Conservation (phyloP, 2,113 vertebrate genomes). For the Colaptes auratus region DNA sequence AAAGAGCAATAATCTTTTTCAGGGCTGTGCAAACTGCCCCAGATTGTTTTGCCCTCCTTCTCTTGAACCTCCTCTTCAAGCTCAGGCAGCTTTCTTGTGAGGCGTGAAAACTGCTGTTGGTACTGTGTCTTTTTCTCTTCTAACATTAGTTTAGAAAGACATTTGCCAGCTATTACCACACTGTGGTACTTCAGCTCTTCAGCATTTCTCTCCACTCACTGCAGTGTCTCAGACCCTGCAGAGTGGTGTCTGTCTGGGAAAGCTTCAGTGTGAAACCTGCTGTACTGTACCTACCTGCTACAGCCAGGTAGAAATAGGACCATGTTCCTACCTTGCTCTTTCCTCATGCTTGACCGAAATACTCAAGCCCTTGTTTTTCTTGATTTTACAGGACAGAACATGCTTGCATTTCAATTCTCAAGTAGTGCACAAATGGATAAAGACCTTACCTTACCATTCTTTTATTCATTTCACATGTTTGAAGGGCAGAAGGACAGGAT, state of each 20-base stretch:
- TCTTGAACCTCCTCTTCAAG: background rate
- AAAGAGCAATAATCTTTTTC: background rate
- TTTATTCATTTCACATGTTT: background rate
- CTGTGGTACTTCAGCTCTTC: background rate
- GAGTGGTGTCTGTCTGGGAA: background rate
- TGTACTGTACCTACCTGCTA: background rate
- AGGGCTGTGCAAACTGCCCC: background rate
- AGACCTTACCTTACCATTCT: background rate
- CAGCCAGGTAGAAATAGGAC: background rate
- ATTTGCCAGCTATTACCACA: background rate
- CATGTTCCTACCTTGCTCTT: background rate
- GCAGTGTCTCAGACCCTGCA: background rate
- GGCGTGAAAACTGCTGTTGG: background rate
- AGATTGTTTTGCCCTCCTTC: background rate
- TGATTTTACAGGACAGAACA: background rate
- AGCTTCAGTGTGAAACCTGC: background rate
- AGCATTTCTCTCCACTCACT: background rate
- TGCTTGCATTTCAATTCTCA: background rate
- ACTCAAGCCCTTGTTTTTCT: background rate
- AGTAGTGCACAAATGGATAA: background rate
- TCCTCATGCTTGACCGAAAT: background rate
- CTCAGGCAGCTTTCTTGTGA: background rate
- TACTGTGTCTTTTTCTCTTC: background rate
- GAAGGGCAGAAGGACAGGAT: background rate
- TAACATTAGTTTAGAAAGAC: background rate